Base-by-base conservation (phyloP, 2,113 vertebrate genomes). In the Amblyopsis rosae region DNA sequence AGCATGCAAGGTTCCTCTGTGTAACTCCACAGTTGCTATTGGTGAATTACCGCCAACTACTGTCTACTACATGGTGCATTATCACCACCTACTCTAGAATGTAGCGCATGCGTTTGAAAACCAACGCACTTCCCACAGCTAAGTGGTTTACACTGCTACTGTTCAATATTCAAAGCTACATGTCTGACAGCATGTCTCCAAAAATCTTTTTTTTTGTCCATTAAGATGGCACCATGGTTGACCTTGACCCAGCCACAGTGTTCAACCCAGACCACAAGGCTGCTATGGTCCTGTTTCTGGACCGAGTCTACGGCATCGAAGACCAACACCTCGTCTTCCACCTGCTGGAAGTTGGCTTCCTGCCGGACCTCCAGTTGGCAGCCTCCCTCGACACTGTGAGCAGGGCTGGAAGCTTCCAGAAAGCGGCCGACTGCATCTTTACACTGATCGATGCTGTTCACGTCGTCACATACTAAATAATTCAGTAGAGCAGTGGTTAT, bases 201-300 rank as follows among this genome's bases (percentile, higher is more conserved):
- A n/a, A n/a, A n/a, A n/a, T n/a, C 3, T 62, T 1, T 50, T 46
- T 10, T 56, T 4, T 50, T 12, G 0, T 65, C 58, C 33, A 87
- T 91, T 71, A 89, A 99, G 96, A 96, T 90, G 96, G 95, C 81
- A 88, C 87, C 64, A 87, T 96, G 87, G 90, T 94, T 75, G 96
- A 98, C 89, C 95, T 95, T 69, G 94, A 98, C 87, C 93, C 97
- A 88, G 95, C 95, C 64, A 95, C 91, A 16, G 94, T 95, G 67
- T 98, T 99, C 92, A 98, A 95, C 88, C 97, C 96, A 62, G 96
- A 98, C 91, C 97, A 99, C 93, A 98, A 99, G 87, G 95, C 96
- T 83, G 95, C 97, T 77, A 96, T 98, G 96, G 95, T 99, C 87
- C 93, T 99, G 74, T 99, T 99, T 91, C 92, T 99, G 91, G 96